phyloP scores from a whole-genome alignment of 92 coral and sea anemone species.

The Heliopora coerulea region DNA sequence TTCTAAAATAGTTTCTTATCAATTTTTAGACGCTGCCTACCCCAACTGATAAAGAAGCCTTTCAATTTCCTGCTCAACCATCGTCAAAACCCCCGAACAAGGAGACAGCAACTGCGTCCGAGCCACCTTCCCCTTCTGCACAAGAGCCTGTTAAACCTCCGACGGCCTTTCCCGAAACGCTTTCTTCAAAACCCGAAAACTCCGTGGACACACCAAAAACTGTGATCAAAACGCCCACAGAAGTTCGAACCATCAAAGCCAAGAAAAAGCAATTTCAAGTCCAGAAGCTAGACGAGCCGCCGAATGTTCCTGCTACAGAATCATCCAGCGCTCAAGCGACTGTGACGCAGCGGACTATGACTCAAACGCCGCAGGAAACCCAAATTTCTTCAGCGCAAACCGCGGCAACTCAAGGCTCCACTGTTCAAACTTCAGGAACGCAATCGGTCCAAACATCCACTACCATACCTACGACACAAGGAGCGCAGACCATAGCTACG shows the following conservation, averaged over 20 bases:
- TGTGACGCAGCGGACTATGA: neutral
- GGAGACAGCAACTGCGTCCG: neutral
- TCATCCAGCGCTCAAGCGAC: neutral
- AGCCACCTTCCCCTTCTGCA: neutral
- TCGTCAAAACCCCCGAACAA: neutral
- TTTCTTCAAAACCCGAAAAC: slow-evolving; percentile 6
- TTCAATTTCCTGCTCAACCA: slow-evolving; percentile 29
- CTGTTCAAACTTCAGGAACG: no score
- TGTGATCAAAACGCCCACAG: slow-evolving; percentile 24
- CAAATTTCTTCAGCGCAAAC: neutral
- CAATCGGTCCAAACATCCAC: no score
- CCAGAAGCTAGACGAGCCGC: slow-evolving; percentile 18
- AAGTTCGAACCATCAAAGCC: slow-evolving; percentile 21
- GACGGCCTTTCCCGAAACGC: slow-evolving; percentile 16
- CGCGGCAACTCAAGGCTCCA: neutral
- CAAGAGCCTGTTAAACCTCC: slow-evolving; percentile 13
- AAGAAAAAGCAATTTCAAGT: slow-evolving; percentile 40
- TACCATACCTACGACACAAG: no score
- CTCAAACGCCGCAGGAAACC: neutral
- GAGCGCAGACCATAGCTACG: no score
- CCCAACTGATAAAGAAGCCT: slow-evolving; percentile 32
- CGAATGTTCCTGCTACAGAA: neutral
- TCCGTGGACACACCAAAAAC: neutral
- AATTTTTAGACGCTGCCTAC: slow-evolving; percentile 13
- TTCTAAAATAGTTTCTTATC: no score